Base-by-base conservation (phyloP, 2,113 vertebrate genomes). In the Chascanopsetta lugubris region DNA sequence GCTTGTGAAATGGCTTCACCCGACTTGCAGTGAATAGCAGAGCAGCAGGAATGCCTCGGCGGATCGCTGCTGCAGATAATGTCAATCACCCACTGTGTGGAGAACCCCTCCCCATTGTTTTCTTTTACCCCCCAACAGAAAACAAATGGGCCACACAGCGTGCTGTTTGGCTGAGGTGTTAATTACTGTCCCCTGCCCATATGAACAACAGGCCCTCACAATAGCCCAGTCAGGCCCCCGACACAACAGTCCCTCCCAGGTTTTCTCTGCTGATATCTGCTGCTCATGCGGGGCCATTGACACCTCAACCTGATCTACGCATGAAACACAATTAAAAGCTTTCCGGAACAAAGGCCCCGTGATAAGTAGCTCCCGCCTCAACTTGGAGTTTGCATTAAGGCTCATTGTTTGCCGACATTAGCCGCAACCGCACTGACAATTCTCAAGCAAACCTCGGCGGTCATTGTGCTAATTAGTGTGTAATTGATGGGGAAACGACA, bases 141-240 rank as follows among this genome's bases (percentile, higher is more conserved):
- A 88, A 88, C 90, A 93, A 92, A 92, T 87, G 87, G 89, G 89
- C 90, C 90, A 90, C 92, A 93, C 90, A 91, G 88, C 82, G 80
- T 92, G 89, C 72, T 76, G 82, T 90, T 87, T 88, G 80, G 88
- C 80, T 80, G 85, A 91, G 90, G 92, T 91, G 90, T 90, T 92
- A 91, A 92, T 92, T 89, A 89, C 88, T 77, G 53, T 89, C 87
- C 80, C 75, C 67, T 72, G 75, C 70, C 84, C 87, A 89, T 86
- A 90, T 86, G 84, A 92, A 90, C 78, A 85, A 83, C 83, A 72
- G 70, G 79, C 69, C 36, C 85, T 85, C 66, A 93, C 91, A 93
- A 92, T 88, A 59, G 87, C 60, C 67, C 69, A 36, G 82, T 77
- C 83, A 80, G 73, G 58, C 72, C 80, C n/a, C 72, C 84, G 22